Evolutionary conservation across 2,888 invertebrate species (phyloP).

Genomic region (Gisinianus flammeolus): DNA sequence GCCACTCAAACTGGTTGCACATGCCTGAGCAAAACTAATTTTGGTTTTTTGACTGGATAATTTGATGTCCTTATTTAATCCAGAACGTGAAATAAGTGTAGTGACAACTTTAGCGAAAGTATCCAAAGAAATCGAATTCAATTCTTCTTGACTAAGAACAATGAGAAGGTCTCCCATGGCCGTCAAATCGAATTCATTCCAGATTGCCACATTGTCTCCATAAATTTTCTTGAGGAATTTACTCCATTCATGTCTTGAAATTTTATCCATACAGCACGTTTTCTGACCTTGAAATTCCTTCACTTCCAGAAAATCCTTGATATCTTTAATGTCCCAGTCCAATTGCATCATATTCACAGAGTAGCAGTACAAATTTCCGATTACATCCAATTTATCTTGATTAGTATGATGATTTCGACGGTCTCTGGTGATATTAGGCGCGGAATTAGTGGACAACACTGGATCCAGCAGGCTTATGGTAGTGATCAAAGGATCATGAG

Average conservation of each 20-base stretch:
- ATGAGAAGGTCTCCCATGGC: constrained; percentile 54
- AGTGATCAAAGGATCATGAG: not conserved
- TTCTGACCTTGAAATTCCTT: constrained; percentile 51
- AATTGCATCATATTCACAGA: constrained; percentile 40
- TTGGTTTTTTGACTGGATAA: constrained; percentile 43
- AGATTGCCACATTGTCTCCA: constrained; percentile 51
- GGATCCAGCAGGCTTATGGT: no score
- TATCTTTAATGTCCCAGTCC: constrained; percentile 39
- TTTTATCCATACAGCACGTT: constrained; percentile 51
- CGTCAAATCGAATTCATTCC: constrained; percentile 50
- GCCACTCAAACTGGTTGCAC: constrained; percentile 35
- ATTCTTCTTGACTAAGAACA: constrained; percentile 47
- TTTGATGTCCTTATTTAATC: constrained; percentile 20
- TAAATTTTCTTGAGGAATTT: constrained; percentile 45
- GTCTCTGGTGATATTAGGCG: no score
- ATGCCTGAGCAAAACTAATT: constrained; percentile 46
- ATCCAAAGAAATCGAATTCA: constrained; percentile 48
- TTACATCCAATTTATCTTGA: constrained; percentile 33
- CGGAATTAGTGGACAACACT: no score
- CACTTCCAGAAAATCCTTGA: constrained; percentile 51
- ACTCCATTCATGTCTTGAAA: constrained; percentile 47
- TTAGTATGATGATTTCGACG: constrained; percentile 10
- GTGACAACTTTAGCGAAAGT: constrained; percentile 49
- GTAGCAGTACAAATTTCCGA: constrained; percentile 55
- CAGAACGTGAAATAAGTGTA: constrained; percentile 50